phyloP scores from a whole-genome alignment of 2,888 invertebrate genomes.

The Cotesia congregata region DNA sequence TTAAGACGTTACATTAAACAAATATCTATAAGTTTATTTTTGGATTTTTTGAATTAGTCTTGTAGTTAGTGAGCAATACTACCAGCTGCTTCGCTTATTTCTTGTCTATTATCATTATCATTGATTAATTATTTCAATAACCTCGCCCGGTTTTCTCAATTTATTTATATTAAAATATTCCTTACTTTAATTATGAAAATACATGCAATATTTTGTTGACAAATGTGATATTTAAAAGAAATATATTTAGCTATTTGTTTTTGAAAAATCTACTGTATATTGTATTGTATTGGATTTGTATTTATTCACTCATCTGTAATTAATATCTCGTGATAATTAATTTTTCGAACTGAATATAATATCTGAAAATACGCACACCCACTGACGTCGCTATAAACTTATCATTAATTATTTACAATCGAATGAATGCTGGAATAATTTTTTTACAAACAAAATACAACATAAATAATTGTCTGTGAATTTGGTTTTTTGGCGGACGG shows the following conservation, averaged over 20 bases:
- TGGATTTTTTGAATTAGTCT: neutral
- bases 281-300: no score
- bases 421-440: conserved; percentile 45
- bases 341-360: neutral
- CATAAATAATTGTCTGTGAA: neutral
- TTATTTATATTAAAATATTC: conserved; percentile 25
- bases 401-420: conserved; percentile 63
- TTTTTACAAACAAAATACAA: conserved; percentile 2
- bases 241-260: neutral
- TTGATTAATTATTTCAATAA: conserved; percentile 29
- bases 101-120: neutral
- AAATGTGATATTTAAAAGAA: neutral
- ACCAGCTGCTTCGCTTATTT: neutral
- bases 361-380: conserved; percentile 44
- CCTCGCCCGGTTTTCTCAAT: conserved; percentile 40
- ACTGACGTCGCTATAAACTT: conserved; percentile 53
- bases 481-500: neutral
- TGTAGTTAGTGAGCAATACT: conserved; percentile 9
- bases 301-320: no score
- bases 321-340: neutral
- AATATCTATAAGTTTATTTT: neutral
- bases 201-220: neutral
- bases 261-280: neutral
- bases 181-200: conserved; percentile 1
- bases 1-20: neutral